Percentiles rank a stretch among this genome's conserved stretches.
Evolutionary conservation across 2,888 invertebrate species (phyloP).

Genomic region (Phengaris alcon): DNA sequence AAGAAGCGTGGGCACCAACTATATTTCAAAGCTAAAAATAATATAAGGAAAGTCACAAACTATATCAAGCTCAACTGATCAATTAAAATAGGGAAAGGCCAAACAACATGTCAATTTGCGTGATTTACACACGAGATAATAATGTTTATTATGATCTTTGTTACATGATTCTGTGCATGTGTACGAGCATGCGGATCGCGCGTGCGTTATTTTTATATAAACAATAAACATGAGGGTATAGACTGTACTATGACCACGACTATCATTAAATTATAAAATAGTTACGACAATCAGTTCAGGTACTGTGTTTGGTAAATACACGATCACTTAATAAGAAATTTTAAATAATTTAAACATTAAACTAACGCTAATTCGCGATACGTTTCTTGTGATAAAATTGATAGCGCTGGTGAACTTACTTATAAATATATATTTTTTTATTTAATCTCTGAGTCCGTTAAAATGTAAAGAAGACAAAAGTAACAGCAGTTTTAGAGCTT

Average conservation of each 20-base stretch:
- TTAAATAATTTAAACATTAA: too few relatives aligned
- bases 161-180: conserved; percentile 28
- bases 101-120: conserved; percentile 32
- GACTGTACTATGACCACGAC: neutral
- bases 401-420: too few relatives aligned
- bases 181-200: conserved; percentile 21
- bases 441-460: too few relatives aligned
- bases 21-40: conserved; percentile 1
- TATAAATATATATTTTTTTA: too few relatives aligned
- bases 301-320: too few relatives aligned
- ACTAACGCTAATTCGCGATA: too few relatives aligned
- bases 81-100: conserved; percentile 34
- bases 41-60: conserved; percentile 6
- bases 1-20: neutral
- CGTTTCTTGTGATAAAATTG: too few relatives aligned
- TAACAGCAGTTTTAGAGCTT: too few relatives aligned
- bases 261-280: neutral
- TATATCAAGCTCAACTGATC: conserved; percentile 25
- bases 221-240: neutral
- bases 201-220: conserved; percentile 15
- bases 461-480: too few relatives aligned
- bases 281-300: too few relatives aligned
- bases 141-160: conserved; percentile 37
- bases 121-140: conserved; percentile 36
- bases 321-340: too few relatives aligned